phyloP scores from a whole-genome alignment of 2,888 invertebrate species.

The Digitonthophagus gazella region DNA sequence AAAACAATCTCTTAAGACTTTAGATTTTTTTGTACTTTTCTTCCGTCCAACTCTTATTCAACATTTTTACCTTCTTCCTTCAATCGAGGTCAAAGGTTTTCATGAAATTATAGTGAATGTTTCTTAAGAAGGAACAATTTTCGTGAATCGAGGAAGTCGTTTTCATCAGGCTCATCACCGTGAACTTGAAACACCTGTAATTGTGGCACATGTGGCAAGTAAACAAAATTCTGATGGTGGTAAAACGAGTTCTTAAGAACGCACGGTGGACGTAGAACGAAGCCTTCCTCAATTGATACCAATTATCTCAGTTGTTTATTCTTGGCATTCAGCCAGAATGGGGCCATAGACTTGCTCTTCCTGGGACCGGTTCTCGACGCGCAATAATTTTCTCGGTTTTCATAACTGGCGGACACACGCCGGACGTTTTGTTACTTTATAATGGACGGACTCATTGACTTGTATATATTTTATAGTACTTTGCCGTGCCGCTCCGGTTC shows the following conservation, averaged over 20 bases:
- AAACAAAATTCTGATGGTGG: neutral
- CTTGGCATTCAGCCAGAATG: neutral
- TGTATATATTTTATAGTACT: neutral
- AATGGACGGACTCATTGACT: neutral
- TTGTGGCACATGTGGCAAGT: neutral
- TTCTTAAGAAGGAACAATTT: neutral
- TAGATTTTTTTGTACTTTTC: too few relatives aligned
- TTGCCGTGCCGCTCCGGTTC: too few relatives aligned
- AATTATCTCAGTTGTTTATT: neutral
- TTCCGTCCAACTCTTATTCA: too few relatives aligned
- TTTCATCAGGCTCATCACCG: neutral
- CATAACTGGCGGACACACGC: neutral
- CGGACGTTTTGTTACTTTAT: neutral
- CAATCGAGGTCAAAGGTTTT: too few relatives aligned
- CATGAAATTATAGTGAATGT: neutral
- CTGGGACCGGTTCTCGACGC: neutral
- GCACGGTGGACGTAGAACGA: too few relatives aligned
- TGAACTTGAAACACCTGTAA: neutral
- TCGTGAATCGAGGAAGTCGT: neutral
- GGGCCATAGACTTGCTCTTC: neutral
- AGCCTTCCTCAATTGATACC: neutral
- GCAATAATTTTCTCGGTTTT: neutral
- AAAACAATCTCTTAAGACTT: too few relatives aligned
- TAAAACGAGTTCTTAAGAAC: neutral
- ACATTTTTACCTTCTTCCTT: too few relatives aligned